Evolutionary conservation across 2,113 vertebrate genomes (phyloP).

Genomic region (Perognathus longimembris): DNA sequence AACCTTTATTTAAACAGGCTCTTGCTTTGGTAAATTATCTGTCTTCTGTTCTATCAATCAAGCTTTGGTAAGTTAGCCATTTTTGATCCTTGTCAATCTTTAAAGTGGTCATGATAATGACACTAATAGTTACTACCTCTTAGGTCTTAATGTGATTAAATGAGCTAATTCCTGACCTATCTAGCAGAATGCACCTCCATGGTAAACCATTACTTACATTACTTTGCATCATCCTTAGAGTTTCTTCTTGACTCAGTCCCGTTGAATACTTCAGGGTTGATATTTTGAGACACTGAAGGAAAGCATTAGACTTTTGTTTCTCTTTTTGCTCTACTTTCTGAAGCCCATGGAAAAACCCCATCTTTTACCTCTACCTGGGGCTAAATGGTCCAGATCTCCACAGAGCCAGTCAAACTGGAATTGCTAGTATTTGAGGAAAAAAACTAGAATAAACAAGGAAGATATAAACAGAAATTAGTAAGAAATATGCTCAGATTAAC

Average conservation of each 20-base stretch:
- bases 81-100: background rate
- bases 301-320: background rate
- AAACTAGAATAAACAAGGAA: constrained; percentile 6
- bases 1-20: too few relatives aligned
- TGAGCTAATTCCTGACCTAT: background rate
- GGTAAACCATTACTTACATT: background rate
- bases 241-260: background rate
- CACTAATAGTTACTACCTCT: background rate
- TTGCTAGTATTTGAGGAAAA: background rate
- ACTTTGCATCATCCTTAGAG: background rate
- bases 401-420: background rate
- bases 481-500: background rate
- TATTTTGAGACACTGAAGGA: background rate
- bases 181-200: background rate
- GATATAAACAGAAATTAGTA: background rate
- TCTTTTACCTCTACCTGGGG: background rate
- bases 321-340: background rate
- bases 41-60: too few relatives aligned
- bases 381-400: background rate
- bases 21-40: too few relatives aligned
- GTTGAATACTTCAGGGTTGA: background rate
- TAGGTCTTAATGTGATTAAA: background rate
- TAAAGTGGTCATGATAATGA: background rate
- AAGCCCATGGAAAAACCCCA: background rate
- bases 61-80: background rate